Evolutionary conservation across 1,140 invertebrate species (phyloP), one percentile per base, ranked within the genome.

Genomic region (Brachionus rotundiformis): DNA sequence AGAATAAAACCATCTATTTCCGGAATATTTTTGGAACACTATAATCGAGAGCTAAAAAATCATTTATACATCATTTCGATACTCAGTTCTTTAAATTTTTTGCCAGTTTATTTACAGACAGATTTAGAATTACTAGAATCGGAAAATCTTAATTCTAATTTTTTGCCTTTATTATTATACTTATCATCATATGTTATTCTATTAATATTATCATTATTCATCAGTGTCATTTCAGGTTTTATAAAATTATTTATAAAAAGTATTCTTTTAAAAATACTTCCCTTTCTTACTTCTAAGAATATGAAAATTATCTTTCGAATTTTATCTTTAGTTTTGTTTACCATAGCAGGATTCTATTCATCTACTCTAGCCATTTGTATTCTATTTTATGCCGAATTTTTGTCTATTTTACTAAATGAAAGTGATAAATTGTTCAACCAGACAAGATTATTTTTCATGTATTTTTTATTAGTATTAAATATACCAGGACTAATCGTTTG

Each of bases 401-500:
- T 77, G 7, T 16, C 73, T 8, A 27, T 29, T n/a, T 7, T 29
- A 8, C 11, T 77, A 6, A 47, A 77, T 6, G 23, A 41, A 39
- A 10, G 19, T 1, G 41, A 33, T 31, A 33, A 49, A 10, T 31
- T 63, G 11, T 59, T 79, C 25, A 23, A 54, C 13, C 76, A 79
- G 59, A 63, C 59, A 33, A 79, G 25, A 31, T 41, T 79, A 23
- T 79, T 79, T n/a, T 39, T 79, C 19, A 36, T 19, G n/a, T 79
- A 79, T 63, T 41, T 79, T 39, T 27, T 79, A 2, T 19, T 79
- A 39, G 59, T 79, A 19, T 13, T 79, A 1, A 79, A 79, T 59
- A 8, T 79, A 10, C 76, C 76, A 19, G 47, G 47, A 10, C 47
- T 79, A 16, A 61, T 79, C 7, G 76, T 79, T 13, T 79, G 76